Conservation (phyloP, 2,888 invertebrate species). For the Macrosiphum euphorbiae region DNA sequence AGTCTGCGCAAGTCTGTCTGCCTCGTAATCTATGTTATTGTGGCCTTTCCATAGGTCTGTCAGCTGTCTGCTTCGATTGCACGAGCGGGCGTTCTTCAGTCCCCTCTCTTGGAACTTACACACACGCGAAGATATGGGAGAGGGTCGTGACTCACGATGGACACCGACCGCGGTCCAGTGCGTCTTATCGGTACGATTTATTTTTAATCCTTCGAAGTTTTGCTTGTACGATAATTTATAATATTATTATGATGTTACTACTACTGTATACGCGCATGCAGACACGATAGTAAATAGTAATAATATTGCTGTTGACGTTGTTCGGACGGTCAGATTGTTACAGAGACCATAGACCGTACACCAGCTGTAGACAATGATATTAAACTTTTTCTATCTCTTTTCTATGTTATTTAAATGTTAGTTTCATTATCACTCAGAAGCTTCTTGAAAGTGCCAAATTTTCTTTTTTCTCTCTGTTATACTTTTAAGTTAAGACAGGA, state of each 20-base stretch:
- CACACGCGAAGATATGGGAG: background rate
- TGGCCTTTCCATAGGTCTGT: background rate
- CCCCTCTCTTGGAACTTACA: background rate
- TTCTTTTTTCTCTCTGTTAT: background rate
- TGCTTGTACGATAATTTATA: background rate
- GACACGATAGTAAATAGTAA: background rate
- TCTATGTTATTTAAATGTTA: too few species aligned
- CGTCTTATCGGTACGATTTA: conserved; percentile 15
- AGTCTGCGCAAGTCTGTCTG: too few species aligned
- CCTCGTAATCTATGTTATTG: background rate
- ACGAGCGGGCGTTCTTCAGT: background rate
- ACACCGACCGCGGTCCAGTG: background rate
- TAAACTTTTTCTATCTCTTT: too few species aligned
- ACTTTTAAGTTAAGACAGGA: background rate
- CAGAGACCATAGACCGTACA: background rate
- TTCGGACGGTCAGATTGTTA: background rate
- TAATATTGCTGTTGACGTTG: background rate
- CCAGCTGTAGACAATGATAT: too few species aligned
- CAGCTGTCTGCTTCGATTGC: background rate
- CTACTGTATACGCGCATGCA: background rate
- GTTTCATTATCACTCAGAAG: background rate
- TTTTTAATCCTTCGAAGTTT: background rate
- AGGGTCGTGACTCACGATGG: background rate
- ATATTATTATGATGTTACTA: background rate
- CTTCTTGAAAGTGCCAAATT: background rate